Evolutionary conservation across 92 coral and sea anemone species (phyloP), one percentile per base, ranked within the genome.

Genomic region (Phymanthus crucifer): DNA sequence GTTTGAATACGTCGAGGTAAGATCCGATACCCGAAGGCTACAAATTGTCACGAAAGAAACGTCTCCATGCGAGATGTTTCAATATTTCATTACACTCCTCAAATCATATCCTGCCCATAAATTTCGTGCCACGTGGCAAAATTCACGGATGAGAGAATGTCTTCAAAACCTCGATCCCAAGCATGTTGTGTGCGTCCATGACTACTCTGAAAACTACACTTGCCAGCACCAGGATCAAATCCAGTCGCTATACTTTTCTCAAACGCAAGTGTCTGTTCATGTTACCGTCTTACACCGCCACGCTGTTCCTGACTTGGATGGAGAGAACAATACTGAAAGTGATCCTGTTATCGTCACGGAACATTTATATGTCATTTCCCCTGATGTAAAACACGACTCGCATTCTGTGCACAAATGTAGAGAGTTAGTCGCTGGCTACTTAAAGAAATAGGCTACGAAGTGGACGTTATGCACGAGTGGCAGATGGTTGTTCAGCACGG

Each of bases 401-500:
- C 82, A 78, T 74, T 48, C 85, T 32, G 89, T 85, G 27, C 85
- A 79, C 40, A 37, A 45, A 36, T 38, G n/a, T 12, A 66, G 86
- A 32, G 69, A 6, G 52, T 72, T 75, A 24, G 70, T 81, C 2
- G 82, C 76, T 32, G 72, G 66, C 36, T 85, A 85, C 81, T 80
- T 1, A 61, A 85, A 74, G 68, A 68, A 19, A 71, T 78, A 27
- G 66, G 48, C 19, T 67, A 33, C 73, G 32, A 79, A 26, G 71
- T 71, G 32, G 69, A 85, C 36, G 78, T 76, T 23, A 40, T 79
- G 76, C 84, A 85, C 32, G 85, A 85, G 61, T 85, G 89, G 84
- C 89, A 11, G 88, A 80, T 23, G 91, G 91, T 5, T 88, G 88
- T 34, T 88, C 91, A 0, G n/a, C n/a, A n/a, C n/a, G n/a, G n/a